Percentiles rank a stretch among this genome's conserved stretches.
Evolutionary conservation across 2,888 invertebrate species (phyloP).

Genomic region (Alentia gelatinosa): DNA sequence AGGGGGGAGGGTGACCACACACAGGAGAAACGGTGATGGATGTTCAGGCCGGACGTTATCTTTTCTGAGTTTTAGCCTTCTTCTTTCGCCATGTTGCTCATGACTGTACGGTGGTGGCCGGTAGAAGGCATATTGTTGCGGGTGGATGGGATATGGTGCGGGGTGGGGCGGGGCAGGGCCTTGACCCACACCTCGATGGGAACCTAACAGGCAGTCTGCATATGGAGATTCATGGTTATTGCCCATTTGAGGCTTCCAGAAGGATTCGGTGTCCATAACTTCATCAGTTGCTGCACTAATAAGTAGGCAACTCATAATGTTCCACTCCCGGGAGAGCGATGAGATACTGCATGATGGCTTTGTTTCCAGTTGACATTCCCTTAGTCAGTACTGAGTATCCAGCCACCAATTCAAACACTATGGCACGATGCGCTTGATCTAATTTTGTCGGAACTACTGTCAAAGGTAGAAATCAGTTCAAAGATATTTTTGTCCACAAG

Average conservation of each 20-base stretch:
- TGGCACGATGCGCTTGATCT: no score
- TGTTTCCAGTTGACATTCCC: no score
- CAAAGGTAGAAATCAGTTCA: no score
- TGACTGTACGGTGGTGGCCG: background rate
- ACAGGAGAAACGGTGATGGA: background rate
- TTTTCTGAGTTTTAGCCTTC: background rate
- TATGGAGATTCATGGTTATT: constrained; percentile 31
- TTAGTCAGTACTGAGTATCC: no score
- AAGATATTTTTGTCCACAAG: no score
- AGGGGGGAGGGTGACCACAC: background rate
- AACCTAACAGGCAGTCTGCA: background rate
- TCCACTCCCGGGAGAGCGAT: background rate
- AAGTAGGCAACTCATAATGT: background rate
- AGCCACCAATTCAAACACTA: no score
- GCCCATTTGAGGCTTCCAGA: background rate
- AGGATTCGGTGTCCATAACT: background rate
- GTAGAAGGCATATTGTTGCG: background rate
- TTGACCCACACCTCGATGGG: background rate
- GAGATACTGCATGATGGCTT: no score
- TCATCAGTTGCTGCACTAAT: background rate
- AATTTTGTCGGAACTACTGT: no score
- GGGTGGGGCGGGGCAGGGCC: background rate
- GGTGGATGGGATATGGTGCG: background rate
- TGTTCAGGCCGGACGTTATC: background rate
- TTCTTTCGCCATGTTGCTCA: background rate